Evolutionary conservation across 2,888 invertebrate species (phyloP).

Genomic region (Chrysolina oricalcia): DNA sequence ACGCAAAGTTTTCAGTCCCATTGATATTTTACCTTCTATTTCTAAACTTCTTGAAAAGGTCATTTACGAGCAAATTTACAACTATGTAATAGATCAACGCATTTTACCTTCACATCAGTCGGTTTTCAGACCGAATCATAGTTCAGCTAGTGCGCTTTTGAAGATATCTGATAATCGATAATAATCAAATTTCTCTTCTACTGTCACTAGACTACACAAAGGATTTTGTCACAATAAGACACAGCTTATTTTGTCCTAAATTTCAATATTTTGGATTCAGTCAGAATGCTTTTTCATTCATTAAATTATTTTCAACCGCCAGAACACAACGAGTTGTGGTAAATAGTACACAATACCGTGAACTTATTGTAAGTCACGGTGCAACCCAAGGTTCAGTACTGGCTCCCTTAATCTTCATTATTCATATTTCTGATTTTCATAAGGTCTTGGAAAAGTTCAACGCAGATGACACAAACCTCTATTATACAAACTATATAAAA

Average conservation of each 20-base stretch:
- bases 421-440: neutral
- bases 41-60: too few species aligned
- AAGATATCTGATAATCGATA: neutral
- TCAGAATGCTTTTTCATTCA: neutral
- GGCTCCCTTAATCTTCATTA: neutral
- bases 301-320: neutral
- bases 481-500: neutral
- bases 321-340: neutral
- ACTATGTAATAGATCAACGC: neutral
- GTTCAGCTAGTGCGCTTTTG: slow-evolving; percentile 13
- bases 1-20: too few species aligned
- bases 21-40: too few species aligned
- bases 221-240: neutral
- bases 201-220: neutral
- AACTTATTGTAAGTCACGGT: neutral
- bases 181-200: too few species aligned
- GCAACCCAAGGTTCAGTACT: neutral
- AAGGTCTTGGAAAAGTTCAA: neutral
- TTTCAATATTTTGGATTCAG: neutral
- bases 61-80: neutral
- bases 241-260: neutral
- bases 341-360: neutral
- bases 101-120: slow-evolving; percentile 22
- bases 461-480: neutral
- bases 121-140: slow-evolving; percentile 23